Percentiles rank a stretch among this genome's conserved stretches.
Conservation (phyloP, 1,140 invertebrate species). For the Polypedilum pembai region DNA sequence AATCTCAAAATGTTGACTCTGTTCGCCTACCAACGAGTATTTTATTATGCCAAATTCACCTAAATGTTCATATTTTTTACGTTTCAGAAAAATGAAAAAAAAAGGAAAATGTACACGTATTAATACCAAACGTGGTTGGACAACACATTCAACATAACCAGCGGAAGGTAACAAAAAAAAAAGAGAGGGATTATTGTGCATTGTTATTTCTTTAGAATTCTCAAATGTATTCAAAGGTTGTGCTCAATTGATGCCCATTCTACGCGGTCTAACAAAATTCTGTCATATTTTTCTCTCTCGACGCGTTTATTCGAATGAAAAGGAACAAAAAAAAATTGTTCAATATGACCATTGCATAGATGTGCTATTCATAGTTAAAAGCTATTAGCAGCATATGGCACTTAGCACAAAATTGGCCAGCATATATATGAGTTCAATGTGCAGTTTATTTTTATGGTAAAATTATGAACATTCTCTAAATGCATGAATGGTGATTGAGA, state of each 20-base stretch:
- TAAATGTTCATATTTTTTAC: slow-evolving; percentile 32
- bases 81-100: not conserved
- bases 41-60: slow-evolving; percentile 61
- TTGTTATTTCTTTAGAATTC: no score
- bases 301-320: no score
- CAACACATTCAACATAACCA: no score
- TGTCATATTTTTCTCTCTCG: no score
- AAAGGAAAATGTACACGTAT: no score
- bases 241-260: not conserved
- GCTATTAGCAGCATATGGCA: slow-evolving; percentile 21
- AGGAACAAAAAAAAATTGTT: no score
- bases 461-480: slow-evolving; percentile 15
- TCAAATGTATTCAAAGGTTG: not conserved
- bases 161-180: no score
- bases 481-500: not conserved
- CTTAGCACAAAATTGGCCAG: not conserved
- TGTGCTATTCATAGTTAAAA: not conserved
- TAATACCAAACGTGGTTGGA: no score
- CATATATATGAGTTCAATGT: not conserved
- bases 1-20: slow-evolving; percentile 61
- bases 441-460: not conserved
- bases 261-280: no score
- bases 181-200: no score
- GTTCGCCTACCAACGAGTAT: slow-evolving; percentile 68
- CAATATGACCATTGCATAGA: no score